Percentiles rank a stretch among this genome's conserved stretches.
phyloP scores from a whole-genome alignment of 1,140 invertebrate genomes.

The Euura lappo region DNA sequence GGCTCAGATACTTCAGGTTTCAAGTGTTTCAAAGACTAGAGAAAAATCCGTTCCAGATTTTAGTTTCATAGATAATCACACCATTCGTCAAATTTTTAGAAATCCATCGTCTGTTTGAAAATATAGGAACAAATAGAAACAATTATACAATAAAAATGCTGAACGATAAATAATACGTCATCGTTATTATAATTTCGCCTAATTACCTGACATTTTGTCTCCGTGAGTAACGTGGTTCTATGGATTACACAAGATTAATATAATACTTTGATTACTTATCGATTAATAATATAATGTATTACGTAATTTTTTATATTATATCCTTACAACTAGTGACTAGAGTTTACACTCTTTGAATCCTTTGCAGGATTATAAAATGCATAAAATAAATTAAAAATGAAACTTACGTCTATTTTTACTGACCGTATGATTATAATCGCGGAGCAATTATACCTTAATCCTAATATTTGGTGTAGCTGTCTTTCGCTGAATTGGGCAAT shows the following conservation, averaged over 20 bases:
- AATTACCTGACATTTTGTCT: not conserved
- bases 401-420: slow-evolving; percentile 23
- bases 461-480: slow-evolving; percentile 32
- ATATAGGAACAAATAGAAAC: not conserved
- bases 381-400: slow-evolving; percentile 34
- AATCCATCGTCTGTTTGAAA: not conserved
- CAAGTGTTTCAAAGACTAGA: not conserved
- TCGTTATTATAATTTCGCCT: not conserved
- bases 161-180: not conserved
- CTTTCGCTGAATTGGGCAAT: slow-evolving; percentile 21
- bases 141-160: too few relatives aligned
- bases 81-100: not conserved
- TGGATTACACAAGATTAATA: not conserved
- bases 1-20: not conserved
- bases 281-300: slow-evolving; percentile 8
- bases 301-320: slow-evolving; percentile 15
- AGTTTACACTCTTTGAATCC: slow-evolving; percentile 33
- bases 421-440: not conserved
- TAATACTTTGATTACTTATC: not conserved
- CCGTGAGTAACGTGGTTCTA: not conserved
- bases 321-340: slow-evolving; percentile 43
- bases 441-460: slow-evolving; percentile 21
- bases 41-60: not conserved
- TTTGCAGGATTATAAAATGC: slow-evolving; percentile 31
- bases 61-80: too few relatives aligned